A percentile compares a stretch with the other conserved stretches of the same genome.
Conservation (phyloP, 2,797 vertebrate genomes). For the Mus minutoides region DNA sequence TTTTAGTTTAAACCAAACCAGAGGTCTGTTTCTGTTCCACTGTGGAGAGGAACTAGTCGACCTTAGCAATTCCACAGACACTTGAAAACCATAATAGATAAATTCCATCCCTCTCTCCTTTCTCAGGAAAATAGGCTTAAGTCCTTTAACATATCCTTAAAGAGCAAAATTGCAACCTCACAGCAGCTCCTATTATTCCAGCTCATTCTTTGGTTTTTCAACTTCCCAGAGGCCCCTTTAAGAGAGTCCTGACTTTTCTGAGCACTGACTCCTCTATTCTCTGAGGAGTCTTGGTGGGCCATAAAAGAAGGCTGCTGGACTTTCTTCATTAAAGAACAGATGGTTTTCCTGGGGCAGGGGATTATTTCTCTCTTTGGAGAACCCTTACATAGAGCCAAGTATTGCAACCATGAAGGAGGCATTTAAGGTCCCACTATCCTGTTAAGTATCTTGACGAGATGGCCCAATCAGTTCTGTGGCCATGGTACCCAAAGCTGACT, state of each 20-base stretch:
- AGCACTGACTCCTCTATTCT: background rate
- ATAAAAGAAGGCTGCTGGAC: slow-evolving; percentile 1
- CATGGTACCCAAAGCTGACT: background rate
- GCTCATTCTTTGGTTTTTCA: background rate
- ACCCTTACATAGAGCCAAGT: background rate
- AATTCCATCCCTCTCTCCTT: slow-evolving; percentile 33
- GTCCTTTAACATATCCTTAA: slow-evolving; percentile 42
- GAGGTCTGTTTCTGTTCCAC: background rate
- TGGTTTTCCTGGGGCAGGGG: background rate
- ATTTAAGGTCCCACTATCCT: background rate
- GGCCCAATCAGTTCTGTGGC: background rate
- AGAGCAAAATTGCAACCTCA: background rate
- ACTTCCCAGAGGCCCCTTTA: background rate
- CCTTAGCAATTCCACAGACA: background rate
- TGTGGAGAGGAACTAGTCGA: background rate
- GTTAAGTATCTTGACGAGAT: background rate
- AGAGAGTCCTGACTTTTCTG: background rate
- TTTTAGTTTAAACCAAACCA: slow-evolving; percentile 42
- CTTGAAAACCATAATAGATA: background rate
- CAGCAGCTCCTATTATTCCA: background rate
- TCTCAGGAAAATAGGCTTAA: slow-evolving; percentile 43
- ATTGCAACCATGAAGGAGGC: background rate
- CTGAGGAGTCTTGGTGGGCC: background rate
- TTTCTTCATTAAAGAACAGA: background rate
- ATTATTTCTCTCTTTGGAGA: background rate